Evolutionary conservation across 2,888 invertebrate genomes (phyloP).

Genomic region (Agrenia bidenticulata): DNA sequence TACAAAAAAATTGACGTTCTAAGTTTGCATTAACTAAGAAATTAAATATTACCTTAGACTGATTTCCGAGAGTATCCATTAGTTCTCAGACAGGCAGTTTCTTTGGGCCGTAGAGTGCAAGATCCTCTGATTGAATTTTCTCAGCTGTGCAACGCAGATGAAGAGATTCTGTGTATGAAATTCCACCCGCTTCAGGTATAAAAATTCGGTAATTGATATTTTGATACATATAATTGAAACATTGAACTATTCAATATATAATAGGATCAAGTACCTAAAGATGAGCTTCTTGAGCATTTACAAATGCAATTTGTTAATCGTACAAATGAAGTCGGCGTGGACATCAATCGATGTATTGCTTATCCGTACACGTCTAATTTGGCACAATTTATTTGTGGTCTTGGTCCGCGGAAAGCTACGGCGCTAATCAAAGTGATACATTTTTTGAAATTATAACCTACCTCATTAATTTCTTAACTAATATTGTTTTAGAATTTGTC

Average conservation of each 20-base stretch:
- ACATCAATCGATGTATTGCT: slow-evolving; percentile 89
- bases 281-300: slow-evolving; percentile 80
- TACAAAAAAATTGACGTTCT: background rate
- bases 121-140: slow-evolving; percentile 96
- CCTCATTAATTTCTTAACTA: background rate
- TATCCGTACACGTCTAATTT: slow-evolving; percentile 83
- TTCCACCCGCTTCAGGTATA: slow-evolving; percentile 76
- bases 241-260: slow-evolving; percentile 23
- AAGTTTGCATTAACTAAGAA: background rate
- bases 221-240: too few species aligned
- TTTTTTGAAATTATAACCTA: background rate
- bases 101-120: slow-evolving; percentile 85
- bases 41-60: slow-evolving; percentile 57
- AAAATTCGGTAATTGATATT: too few species aligned
- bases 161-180: slow-evolving; percentile 91
- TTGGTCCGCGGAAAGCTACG: slow-evolving; percentile 92
- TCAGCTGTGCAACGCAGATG: slow-evolving; percentile 91
- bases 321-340: slow-evolving; percentile 97
- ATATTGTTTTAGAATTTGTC: slow-evolving; percentile 28
- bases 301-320: slow-evolving; percentile 86
- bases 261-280: slow-evolving; percentile 66
- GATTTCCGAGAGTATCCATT: slow-evolving; percentile 94
- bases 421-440: slow-evolving; percentile 69
- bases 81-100: slow-evolving; percentile 86
- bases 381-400: slow-evolving; percentile 94